Evolutionary conservation across 2,113 vertebrate species (phyloP), one percentile per base, ranked within the genome.

Genomic region (Polypterus senegalus): DNA sequence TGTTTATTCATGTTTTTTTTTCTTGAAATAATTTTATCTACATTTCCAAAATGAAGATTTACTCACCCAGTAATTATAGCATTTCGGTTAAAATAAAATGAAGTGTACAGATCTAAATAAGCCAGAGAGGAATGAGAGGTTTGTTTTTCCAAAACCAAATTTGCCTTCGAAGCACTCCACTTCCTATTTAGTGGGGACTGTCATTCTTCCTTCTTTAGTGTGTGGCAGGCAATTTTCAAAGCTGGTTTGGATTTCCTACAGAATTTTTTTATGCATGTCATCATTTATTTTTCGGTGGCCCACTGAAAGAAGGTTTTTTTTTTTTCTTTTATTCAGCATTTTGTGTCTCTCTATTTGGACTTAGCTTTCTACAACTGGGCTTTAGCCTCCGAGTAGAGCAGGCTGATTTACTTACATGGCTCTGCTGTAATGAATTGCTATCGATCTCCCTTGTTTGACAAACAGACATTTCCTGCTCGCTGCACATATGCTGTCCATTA

Each of bases 361-460:
- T 27, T 27, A 27, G 27, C 27, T 27, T 2, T 27, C 1, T 27
- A 27, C 27, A 27, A 27, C 27, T 27, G 27, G 2, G 27, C 27
- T 27, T 27, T 27, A 27, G 27, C 27, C 27, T 27, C 27, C 27
- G 27, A 67, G 70, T 61, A n/a, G 61, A 59, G 61, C 57, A 8
- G 57, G 47, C 54, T 63, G 70, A 66, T 70, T 81, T 74, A 73
- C 66, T 69, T 70, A 66, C 70, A 57, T 74, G 69, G 69, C 77
- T 78, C 68, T 51, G 66, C 79, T 74, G 68, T 86, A 87, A 91
- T 87, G 82, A 88, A 86, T 66, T 70, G 72, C 61, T 74, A 87
- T 81, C 75, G 83, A 86, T 86, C 76, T 87, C 81, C 76, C 72
- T 79, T 84, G 73, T 73, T 69, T 66, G 68, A 63, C 78, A 83